Evolutionary conservation across 2,797 vertebrate species (phyloP).

Genomic region (Pyrrhura leucotis): DNA sequence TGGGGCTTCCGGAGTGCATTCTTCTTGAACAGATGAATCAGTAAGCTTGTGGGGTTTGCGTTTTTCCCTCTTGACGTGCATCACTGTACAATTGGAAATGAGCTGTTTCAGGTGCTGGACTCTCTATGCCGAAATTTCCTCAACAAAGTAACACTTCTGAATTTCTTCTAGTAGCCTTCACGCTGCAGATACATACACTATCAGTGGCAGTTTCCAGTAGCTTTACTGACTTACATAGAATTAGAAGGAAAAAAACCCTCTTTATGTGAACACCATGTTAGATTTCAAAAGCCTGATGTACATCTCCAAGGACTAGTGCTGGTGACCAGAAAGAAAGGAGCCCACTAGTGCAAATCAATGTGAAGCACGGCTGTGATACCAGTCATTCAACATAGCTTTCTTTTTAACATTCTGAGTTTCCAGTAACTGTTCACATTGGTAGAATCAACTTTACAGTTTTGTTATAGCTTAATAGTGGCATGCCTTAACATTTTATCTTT

Average conservation of each 20-base stretch:
- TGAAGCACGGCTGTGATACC: background rate
- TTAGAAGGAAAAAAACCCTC: background rate
- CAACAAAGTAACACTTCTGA: conserved; percentile 17
- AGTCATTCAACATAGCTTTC: background rate
- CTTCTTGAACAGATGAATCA: conserved; percentile 7
- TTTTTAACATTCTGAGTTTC: background rate
- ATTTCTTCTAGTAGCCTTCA: conserved; percentile 20
- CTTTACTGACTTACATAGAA: background rate
- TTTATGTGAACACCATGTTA: background rate
- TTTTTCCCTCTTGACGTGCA: background rate
- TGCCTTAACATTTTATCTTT: conserved; percentile 50
- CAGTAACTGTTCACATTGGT: background rate
- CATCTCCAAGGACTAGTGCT: background rate
- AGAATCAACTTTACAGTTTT: background rate
- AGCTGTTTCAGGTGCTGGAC: conserved; percentile 3
- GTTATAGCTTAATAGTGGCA: background rate
- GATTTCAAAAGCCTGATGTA: background rate
- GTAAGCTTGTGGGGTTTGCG: background rate
- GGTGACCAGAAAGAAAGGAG: background rate
- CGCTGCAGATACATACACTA: background rate
- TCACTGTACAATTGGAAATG: conserved; percentile 36
- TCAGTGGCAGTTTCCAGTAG: conserved; percentile 14
- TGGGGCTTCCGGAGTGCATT: background rate
- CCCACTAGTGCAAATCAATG: background rate
- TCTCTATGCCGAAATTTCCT: conserved; percentile 18